Conservation (phyloP, 2,113 vertebrate genomes). For the Sarotherodon lohbergeri region DNA sequence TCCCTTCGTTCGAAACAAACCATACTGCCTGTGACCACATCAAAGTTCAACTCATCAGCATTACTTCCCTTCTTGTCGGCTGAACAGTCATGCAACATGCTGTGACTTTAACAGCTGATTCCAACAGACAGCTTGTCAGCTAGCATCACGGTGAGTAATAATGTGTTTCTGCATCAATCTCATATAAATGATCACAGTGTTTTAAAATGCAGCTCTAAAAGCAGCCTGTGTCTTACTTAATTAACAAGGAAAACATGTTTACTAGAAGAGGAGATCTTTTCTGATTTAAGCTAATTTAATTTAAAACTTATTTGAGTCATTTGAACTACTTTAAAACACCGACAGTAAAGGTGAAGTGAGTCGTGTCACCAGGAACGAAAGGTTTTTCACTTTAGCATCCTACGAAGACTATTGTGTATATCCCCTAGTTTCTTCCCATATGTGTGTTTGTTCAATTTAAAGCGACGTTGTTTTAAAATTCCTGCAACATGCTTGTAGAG, state of each 20-base stretch:
- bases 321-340: background rate
- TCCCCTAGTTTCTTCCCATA: background rate
- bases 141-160: conserved; percentile 47
- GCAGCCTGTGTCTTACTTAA: background rate
- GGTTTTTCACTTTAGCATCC: background rate
- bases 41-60: background rate
- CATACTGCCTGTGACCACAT: background rate
- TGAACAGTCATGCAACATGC: conserved; percentile 34
- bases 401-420: background rate
- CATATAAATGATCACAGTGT: conserved; percentile 27
- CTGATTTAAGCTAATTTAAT: background rate
- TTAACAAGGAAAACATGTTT: conserved; percentile 7
- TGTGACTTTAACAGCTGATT: conserved; percentile 48
- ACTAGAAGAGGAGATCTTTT: background rate
- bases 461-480: background rate
- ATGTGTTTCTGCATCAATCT: conserved; percentile 25
- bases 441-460: background rate
- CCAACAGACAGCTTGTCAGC: conserved; percentile 54
- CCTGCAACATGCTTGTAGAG: conserved; percentile 4
- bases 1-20: background rate
- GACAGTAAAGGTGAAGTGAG: background rate
- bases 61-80: conserved; percentile 6
- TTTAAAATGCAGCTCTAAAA: conserved; percentile 3
- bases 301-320: background rate
- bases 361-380: background rate